A percentile compares a stretch with the other conserved stretches of the same genome.
phyloP scores from a whole-genome alignment of 2,888 invertebrate genomes.

The Andrena hattorfiana region DNA sequence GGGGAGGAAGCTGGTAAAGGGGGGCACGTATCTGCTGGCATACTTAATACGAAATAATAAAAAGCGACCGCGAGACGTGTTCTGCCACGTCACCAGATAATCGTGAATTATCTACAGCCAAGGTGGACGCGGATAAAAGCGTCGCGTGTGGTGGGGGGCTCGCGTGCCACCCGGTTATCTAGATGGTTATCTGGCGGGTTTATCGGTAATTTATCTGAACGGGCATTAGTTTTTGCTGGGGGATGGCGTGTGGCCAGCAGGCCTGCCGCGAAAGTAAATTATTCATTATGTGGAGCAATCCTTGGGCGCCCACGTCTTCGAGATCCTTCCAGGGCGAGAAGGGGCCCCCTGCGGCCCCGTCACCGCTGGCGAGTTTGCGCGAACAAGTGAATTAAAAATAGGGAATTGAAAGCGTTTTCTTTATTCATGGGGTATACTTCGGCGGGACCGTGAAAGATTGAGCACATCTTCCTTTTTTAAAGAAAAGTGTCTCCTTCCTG shows the following conservation, averaged over 20 bases:
- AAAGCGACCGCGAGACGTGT: slow-evolving; percentile 62
- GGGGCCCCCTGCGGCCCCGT: no score
- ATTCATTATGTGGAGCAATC: slow-evolving; percentile 82
- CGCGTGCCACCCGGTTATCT: slow-evolving; percentile 81
- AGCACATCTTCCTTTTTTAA: neutral
- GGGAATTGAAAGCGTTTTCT: no score
- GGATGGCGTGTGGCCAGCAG: slow-evolving; percentile 82
- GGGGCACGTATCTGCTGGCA: slow-evolving; percentile 51
- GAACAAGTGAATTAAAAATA: no score
- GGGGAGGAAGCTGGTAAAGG: no score
- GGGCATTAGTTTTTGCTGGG: slow-evolving; percentile 84
- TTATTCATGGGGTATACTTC: no score
- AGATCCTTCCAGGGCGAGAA: neutral
- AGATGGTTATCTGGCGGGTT: slow-evolving; percentile 83
- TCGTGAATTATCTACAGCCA: slow-evolving; percentile 69
- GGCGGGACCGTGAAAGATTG: no score
- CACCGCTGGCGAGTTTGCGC: no score
- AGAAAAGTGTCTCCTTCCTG: neutral
- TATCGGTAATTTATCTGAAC: slow-evolving; percentile 85
- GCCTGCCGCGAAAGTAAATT: slow-evolving; percentile 81
- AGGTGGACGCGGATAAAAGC: slow-evolving; percentile 54
- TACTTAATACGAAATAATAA: slow-evolving; percentile 63
- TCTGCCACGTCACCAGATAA: slow-evolving; percentile 69
- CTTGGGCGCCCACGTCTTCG: slow-evolving; percentile 44
- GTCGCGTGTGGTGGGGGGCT: slow-evolving; percentile 58